Evolutionary conservation across 2,113 vertebrate genomes (phyloP), one percentile per base, ranked within the genome.

Genomic region (Anoplopoma fimbria): DNA sequence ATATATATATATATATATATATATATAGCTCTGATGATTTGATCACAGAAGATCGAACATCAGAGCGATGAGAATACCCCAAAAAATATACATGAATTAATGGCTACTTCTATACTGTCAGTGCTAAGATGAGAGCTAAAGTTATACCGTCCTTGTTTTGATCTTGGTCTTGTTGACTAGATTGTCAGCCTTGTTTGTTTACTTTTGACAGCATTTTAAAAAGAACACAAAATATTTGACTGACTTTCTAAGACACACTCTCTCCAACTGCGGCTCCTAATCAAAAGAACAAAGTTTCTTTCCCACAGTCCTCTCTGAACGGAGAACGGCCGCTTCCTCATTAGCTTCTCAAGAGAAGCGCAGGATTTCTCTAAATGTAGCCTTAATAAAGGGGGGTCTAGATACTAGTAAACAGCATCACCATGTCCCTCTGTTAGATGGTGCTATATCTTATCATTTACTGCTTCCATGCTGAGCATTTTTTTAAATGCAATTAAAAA

Each of bases 51-150:
- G 42, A 58, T 60, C 58, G 27, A 60, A 25, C 17, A 63, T 61
- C 40, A 67, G 47, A 77, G 74, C 45, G 84, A 83, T n/a, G 45
- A 79, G 13, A 58, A 60, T 31, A 63, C 49, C 36, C 4, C 38
- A n/a, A 55, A 75, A 82, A 75, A 81, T 61, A n/a, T n/a, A n/a
- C 10, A 81, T 74, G 67, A n/a, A 81, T 79, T 62, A 78, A 57
- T 2, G 36, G 21, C 27, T 29, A 57, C 36, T 75, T 64, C 49
- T 9, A 49, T 13, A 53, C 42, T 49, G 82, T 72, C 76, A 64
- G 7, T 6, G 38, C 14, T 0, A 2, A 1, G 61, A 65, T 7
- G 69, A 70, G 21, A 65, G 45, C 9, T 58, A 5, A 73, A 51
- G 67, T 58, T 1, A 49, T 17, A 3, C 1, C 1, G n/a, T 38